phyloP scores from a whole-genome alignment of 2,888 invertebrate genomes.

The Sesia apiformis region DNA sequence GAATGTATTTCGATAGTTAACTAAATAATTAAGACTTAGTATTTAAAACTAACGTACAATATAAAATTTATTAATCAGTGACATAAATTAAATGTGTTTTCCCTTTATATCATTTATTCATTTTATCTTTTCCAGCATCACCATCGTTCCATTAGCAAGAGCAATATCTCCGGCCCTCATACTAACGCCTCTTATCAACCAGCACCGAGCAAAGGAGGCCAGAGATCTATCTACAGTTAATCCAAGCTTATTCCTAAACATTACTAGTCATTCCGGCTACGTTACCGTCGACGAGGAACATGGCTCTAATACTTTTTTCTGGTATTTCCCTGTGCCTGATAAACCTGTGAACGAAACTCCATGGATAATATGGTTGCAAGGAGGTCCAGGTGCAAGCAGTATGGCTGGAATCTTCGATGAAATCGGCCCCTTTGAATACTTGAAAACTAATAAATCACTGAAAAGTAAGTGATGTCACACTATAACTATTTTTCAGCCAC shows the following conservation, averaged over 20 bases:
- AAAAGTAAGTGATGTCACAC: constrained; percentile 29
- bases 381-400: constrained; percentile 86
- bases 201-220: constrained; percentile 31
- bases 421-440: constrained; percentile 47
- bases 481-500: too few relatives aligned
- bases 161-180: constrained; percentile 30
- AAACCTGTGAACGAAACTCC: constrained; percentile 66
- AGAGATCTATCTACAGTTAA: constrained; percentile 34
- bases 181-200: constrained; percentile 38
- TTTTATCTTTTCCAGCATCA: neutral
- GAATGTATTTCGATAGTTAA: too few relatives aligned
- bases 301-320: constrained; percentile 87
- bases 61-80: too few relatives aligned
- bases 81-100: too few relatives aligned
- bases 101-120: too few relatives aligned
- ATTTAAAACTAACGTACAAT: too few relatives aligned
- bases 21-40: too few relatives aligned
- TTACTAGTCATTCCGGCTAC: constrained; percentile 65
- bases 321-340: constrained; percentile 82
- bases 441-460: constrained; percentile 14
- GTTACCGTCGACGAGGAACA: constrained; percentile 80
- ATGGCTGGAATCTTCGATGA: constrained; percentile 49
- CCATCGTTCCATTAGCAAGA: constrained; percentile 1
- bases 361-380: constrained; percentile 89
- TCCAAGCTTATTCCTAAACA: constrained; percentile 36